Evolutionary conservation across 30 jellyfish, hydroid and myxozoan species (phyloP).

Genomic region (Hydra vulgaris): DNA sequence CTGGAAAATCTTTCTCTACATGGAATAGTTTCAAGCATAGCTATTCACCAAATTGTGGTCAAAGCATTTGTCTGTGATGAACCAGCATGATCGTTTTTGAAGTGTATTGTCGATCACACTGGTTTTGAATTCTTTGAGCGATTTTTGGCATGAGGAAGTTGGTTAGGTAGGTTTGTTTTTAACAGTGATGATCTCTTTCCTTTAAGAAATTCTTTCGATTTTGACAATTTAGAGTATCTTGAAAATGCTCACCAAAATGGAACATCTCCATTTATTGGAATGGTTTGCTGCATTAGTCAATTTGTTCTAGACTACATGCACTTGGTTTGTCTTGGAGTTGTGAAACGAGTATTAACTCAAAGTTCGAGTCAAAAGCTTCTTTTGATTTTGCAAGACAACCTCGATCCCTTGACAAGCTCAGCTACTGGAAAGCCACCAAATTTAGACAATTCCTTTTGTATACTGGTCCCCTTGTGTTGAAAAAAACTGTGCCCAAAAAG

Average conservation of each 20-base stretch:
- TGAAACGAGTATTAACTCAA: background rate
- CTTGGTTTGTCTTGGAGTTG: background rate
- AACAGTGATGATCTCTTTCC: background rate
- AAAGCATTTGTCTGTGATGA: slow-evolving; percentile 17
- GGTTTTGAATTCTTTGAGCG: slow-evolving; percentile 35
- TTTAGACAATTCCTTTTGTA: background rate
- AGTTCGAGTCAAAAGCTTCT: background rate
- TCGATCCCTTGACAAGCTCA: slow-evolving; percentile 3
- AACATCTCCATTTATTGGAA: background rate
- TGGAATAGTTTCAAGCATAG: background rate
- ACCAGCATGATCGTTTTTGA: slow-evolving; percentile 30
- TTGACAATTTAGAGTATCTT: background rate
- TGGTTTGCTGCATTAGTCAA: background rate
- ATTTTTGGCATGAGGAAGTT: slow-evolving; percentile 14
- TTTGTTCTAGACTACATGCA: background rate
- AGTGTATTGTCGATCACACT: slow-evolving; percentile 13
- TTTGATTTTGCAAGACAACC: slow-evolving; percentile 4
- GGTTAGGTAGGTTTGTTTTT: background rate
- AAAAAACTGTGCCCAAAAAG: background rate
- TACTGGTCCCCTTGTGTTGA: background rate
- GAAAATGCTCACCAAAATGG: background rate
- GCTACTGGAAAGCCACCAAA: slow-evolving; percentile 6
- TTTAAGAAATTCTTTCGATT: background rate
- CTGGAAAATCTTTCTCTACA: background rate
- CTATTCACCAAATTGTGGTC: background rate